Evolutionary conservation across 2,888 invertebrate genomes (phyloP).

Genomic region (Metellina segmentata): DNA sequence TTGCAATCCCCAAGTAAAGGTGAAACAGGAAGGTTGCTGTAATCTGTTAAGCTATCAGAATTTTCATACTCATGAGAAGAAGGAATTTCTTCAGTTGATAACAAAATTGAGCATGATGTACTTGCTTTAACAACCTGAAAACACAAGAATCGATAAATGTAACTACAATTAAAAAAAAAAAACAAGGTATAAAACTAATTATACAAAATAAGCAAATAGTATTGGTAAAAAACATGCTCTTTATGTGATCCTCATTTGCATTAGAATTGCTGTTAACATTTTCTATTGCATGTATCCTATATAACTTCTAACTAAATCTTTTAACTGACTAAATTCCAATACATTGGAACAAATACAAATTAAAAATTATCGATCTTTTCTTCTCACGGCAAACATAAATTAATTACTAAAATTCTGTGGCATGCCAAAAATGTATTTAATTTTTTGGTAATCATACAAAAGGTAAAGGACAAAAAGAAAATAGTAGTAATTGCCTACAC

Average conservation of each 20-base stretch:
- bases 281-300: too few species aligned
- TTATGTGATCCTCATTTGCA: neutral
- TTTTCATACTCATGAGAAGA: conserved; percentile 59
- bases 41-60: conserved; percentile 56
- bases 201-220: neutral
- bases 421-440: too few species aligned
- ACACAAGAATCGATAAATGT: too few species aligned
- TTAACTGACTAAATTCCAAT: too few species aligned
- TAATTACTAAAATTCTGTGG: too few species aligned
- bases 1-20: conserved; percentile 61
- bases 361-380: too few species aligned
- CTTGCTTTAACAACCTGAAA: conserved; percentile 31
- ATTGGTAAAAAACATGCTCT: conserved; percentile 8
- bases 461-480: too few species aligned
- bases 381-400: too few species aligned
- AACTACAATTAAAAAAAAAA: neutral
- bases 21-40: conserved; percentile 40
- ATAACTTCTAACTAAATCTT: too few species aligned
- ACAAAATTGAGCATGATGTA: neutral
- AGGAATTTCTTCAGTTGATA: conserved; percentile 40
- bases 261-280: neutral
- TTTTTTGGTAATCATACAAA: too few species aligned
- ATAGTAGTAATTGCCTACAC: too few species aligned
- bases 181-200: neutral
- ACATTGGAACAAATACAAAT: too few species aligned